Evolutionary conservation across 2,888 invertebrate species (phyloP).

Genomic region (Sabatieria punctata): DNA sequence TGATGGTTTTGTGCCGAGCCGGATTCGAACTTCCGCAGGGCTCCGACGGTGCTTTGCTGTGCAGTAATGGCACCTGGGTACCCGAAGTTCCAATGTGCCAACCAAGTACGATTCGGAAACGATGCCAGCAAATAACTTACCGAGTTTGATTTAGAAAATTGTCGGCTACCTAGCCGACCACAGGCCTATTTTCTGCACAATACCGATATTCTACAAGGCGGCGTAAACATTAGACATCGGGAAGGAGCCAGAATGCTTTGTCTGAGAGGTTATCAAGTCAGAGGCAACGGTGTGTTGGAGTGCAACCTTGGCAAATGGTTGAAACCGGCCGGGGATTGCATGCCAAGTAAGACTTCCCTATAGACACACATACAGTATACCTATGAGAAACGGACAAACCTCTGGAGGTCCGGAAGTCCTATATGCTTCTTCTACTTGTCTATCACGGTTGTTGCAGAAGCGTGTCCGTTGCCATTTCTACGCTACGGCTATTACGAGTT

Average conservation of each 20-base stretch:
- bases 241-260: constrained; percentile 15
- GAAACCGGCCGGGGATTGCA: constrained; percentile 8
- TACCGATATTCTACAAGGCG: constrained; percentile 23
- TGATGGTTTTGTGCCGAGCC: constrained; percentile 4
- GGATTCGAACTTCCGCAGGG: constrained; percentile 47
- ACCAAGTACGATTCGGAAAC: constrained; percentile 45
- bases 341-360: constrained; percentile 9
- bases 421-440: background rate
- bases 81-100: constrained; percentile 64
- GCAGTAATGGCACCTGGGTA: constrained; percentile 85
- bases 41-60: constrained; percentile 56
- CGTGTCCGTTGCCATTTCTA: constrained; percentile 1
- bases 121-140: background rate
- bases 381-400: background rate
- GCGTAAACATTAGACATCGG: constrained; percentile 20
- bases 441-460: constrained; percentile 3
- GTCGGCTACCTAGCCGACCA: constrained; percentile 21
- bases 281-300: constrained; percentile 6
- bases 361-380: background rate
- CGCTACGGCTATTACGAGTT: constrained; percentile 7
- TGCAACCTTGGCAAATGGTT: constrained; percentile 9
- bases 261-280: constrained; percentile 13
- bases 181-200: constrained; percentile 23
- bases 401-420: background rate
- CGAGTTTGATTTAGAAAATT: constrained; percentile 20